Evolutionary conservation across 2,888 invertebrate species (phyloP).

Genomic region (Gortyna flavago): DNA sequence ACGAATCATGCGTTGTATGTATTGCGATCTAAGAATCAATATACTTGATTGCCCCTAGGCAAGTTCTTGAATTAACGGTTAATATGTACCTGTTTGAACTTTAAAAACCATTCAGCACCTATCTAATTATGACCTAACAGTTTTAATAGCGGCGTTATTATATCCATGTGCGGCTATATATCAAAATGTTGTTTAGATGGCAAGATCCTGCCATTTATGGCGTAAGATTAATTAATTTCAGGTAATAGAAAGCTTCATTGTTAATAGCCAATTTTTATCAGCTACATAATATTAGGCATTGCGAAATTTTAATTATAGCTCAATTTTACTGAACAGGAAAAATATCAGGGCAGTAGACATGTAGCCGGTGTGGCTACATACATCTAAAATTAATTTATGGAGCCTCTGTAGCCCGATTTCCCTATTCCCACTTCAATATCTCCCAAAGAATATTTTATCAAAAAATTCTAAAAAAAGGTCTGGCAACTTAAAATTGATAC

Average conservation of each 20-base stretch:
- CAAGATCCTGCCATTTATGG: slow-evolving; percentile 4
- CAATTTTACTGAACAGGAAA: background rate
- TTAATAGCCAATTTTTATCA: slow-evolving; percentile 2
- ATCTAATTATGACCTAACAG: slow-evolving; percentile 23
- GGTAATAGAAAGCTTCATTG: slow-evolving; percentile 3
- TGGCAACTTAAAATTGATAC: slow-evolving; percentile 67
- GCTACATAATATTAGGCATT: background rate
- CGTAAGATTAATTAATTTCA: slow-evolving; percentile 17
- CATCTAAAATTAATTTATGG: slow-evolving; percentile 46
- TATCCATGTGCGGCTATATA: background rate
- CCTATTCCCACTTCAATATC: slow-evolving; percentile 61
- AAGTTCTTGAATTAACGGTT: slow-evolving; percentile 5
- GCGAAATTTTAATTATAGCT: slow-evolving; percentile 29
- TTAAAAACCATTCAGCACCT: slow-evolving; percentile 29
- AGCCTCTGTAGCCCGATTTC: slow-evolving; percentile 41
- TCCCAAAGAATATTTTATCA: slow-evolving; percentile 62
- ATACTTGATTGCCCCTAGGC: background rate
- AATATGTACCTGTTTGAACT: slow-evolving; percentile 26
- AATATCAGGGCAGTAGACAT: background rate
- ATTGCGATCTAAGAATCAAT: background rate
- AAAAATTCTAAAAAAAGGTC: slow-evolving; percentile 63
- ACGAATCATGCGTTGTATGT: background rate
- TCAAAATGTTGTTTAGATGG: slow-evolving; percentile 2
- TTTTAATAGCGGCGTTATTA: slow-evolving; percentile 4
- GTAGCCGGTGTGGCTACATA: slow-evolving; percentile 13